Evolutionary conservation across 1,140 invertebrate species (phyloP).

Genomic region (Lysiphlebus fabarum): DNA sequence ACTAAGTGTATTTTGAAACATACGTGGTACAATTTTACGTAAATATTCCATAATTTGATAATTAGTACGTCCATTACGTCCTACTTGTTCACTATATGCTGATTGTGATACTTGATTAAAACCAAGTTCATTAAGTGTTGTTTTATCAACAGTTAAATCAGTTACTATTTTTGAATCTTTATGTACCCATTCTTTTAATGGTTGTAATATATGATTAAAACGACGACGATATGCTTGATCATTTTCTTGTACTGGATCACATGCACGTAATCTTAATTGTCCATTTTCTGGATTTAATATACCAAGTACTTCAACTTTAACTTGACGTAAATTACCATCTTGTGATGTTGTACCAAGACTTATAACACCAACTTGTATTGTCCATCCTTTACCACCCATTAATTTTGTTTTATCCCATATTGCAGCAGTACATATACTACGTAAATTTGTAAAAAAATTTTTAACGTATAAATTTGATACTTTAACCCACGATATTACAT

Average conservation of each 20-base stretch:
- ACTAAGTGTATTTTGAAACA: slow-evolving; percentile 86
- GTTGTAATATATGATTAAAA: slow-evolving; percentile 71
- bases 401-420: slow-evolving; percentile 70
- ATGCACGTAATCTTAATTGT: slow-evolving; percentile 72
- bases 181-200: slow-evolving; percentile 73
- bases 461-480: slow-evolving; percentile 74
- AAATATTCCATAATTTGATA: slow-evolving; percentile 84
- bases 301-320: slow-evolving; percentile 85
- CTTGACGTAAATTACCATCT: slow-evolving; percentile 74
- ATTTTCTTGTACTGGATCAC: slow-evolving; percentile 73
- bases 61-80: slow-evolving; percentile 62
- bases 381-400: slow-evolving; percentile 64
- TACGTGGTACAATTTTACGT: slow-evolving; percentile 77
- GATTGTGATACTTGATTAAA: slow-evolving; percentile 72
- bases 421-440: slow-evolving; percentile 74
- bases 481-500: slow-evolving; percentile 85
- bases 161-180: slow-evolving; percentile 74
- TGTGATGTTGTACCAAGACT: slow-evolving; percentile 84
- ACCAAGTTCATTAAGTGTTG: slow-evolving; percentile 70
- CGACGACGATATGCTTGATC: slow-evolving; percentile 75
- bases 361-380: slow-evolving; percentile 74
- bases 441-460: slow-evolving; percentile 73
- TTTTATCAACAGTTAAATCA: slow-evolving; percentile 79
- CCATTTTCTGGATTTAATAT: slow-evolving; percentile 74
- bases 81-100: slow-evolving; percentile 59